Evolutionary conservation across 2,888 invertebrate genomes (phyloP).

Genomic region (Harpalus rubripes): DNA sequence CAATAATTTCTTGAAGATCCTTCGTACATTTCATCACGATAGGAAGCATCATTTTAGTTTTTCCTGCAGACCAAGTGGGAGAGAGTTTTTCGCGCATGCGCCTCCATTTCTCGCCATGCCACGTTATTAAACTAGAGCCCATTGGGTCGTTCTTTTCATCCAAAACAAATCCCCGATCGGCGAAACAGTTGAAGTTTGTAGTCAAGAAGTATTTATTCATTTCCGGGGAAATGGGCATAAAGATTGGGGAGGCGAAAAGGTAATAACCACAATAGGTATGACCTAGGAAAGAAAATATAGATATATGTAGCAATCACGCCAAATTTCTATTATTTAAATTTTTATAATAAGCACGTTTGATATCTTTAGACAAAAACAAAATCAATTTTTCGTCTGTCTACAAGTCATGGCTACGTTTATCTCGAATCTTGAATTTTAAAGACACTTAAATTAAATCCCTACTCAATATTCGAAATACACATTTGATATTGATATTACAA

Average conservation of each 20-base stretch:
- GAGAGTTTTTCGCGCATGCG: conserved; percentile 77
- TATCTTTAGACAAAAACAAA: no score
- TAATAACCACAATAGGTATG: conserved; percentile 39
- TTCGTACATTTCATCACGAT: conserved; percentile 68
- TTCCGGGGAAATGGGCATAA: conserved; percentile 73
- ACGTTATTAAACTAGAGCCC: conserved; percentile 74
- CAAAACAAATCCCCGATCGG: conserved; percentile 75
- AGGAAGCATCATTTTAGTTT: conserved; percentile 77
- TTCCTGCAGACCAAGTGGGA: conserved; percentile 78
- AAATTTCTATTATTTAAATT: no score
- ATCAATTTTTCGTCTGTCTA: no score
- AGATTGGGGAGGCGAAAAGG: conserved; percentile 25
- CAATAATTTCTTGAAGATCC: conserved; percentile 70
- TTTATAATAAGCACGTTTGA: no score
- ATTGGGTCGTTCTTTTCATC: conserved; percentile 75
- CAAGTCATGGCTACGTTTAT: no score
- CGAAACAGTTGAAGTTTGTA: conserved; percentile 76
- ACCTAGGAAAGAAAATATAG: not conserved
- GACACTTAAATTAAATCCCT: no score
- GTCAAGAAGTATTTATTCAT: conserved; percentile 75
- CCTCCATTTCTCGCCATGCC: conserved; percentile 78
- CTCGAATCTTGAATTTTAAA: no score
- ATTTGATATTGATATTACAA: no score
- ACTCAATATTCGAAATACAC: no score
- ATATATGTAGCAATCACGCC: no score